phyloP scores from a whole-genome alignment of 2,888 invertebrate genomes.

The Apodemia mormo region DNA sequence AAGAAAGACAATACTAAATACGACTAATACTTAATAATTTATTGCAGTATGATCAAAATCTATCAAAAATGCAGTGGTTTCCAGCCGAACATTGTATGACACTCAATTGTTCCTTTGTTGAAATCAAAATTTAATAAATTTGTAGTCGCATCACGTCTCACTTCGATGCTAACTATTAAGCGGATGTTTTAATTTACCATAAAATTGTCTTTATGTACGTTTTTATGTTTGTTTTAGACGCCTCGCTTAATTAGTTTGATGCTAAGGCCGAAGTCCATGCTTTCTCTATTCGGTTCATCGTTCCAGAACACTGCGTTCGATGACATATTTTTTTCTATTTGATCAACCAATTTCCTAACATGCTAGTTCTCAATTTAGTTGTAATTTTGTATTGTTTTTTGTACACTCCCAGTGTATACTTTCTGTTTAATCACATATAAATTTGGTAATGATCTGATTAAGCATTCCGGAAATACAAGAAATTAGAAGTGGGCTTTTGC shows the following conservation, averaged over 20 bases:
- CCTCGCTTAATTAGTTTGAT: constrained; percentile 61
- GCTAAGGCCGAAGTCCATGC: constrained; percentile 45
- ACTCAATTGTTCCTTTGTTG: neutral
- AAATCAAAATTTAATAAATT: constrained; percentile 19
- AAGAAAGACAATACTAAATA: too few species aligned
- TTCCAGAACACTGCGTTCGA: constrained; percentile 48
- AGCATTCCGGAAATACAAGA: too few species aligned
- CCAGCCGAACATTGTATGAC: too few species aligned
- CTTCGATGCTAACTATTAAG: constrained; percentile 47
- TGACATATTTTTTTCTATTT: constrained; percentile 27
- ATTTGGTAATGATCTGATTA: too few species aligned
- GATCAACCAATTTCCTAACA: neutral
- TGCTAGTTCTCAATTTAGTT: too few species aligned
- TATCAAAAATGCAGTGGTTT: too few species aligned
- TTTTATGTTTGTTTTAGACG: constrained; percentile 55
- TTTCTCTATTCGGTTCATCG: constrained; percentile 46
- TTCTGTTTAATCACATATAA: too few species aligned
- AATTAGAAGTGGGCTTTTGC: too few species aligned
- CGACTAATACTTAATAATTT: too few species aligned
- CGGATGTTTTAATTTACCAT: constrained; percentile 58
- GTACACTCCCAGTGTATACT: too few species aligned
- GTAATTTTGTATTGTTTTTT: too few species aligned
- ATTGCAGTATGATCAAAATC: too few species aligned
- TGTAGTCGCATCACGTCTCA: constrained; percentile 27
- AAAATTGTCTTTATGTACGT: constrained; percentile 50